Evolutionary conservation across 2,797 vertebrate genomes (phyloP), one percentile per base, ranked within the genome.

Genomic region (Erpetoichthys calabaricus): DNA sequence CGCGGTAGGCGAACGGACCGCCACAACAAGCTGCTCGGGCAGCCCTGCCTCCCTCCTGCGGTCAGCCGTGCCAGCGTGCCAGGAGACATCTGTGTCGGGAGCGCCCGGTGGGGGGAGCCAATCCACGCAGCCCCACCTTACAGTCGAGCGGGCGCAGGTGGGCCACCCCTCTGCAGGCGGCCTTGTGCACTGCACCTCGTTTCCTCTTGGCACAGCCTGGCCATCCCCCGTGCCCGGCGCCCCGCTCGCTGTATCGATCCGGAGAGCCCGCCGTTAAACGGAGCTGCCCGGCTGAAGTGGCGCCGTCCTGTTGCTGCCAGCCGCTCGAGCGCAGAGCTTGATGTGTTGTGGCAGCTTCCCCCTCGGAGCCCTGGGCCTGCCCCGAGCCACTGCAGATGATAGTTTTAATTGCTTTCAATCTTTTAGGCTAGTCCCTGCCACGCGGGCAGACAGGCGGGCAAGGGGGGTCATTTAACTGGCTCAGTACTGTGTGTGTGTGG

Each of bases 381-480:
- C 92, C 70, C 83, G 80, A 94, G 92, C 91, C 74, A 92, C 85
- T 89, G 71, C 87, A 88, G 91, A 86, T 90, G 91, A 91, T 91
- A 92, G 87, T 91, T 96, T 94, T 97, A 97, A 97, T 96, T 95
- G 92, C 91, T 93, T 91, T 94, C 91, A 90, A 90, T 92, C 90
- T 88, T 83, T 91, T 89, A 88, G 89, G 84, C 87, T 80, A 84
- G 84, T 83, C 83, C 70, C 68, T 89, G 80, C 82, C 84, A 82
- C 82, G 70, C 83, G 51, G 75, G 73, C 72, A 78, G 77, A 77
- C 57, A 52, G 76, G 69, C 67, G 64, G 68, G 73, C 70, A 68
- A 42, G 60, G 68, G 69, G 62, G 56, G 59, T 56, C 60, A 62
- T 53, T 59, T 45, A 8, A 45, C 45, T 62, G 56, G 59, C 44